Evolutionary conservation across 2,797 vertebrate genomes (phyloP), one percentile per base, ranked within the genome.

Genomic region (Enteromius treurensis): DNA sequence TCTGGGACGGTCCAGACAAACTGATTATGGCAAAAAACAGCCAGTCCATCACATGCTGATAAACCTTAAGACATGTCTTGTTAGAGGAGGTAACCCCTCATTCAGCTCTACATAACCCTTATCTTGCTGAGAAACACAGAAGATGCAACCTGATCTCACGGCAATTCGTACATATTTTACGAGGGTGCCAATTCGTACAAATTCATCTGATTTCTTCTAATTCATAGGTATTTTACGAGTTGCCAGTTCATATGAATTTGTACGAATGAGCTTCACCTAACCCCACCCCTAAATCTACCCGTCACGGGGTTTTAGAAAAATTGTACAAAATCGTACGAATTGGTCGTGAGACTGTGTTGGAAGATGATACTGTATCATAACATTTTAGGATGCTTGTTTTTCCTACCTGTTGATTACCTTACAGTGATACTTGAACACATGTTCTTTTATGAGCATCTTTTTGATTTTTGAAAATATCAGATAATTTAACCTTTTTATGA

Each of bases 41-140:
- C 49, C 87, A 60, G 87, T 88, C 88, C 51, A 86, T 93, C 93
- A 94, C 92, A 92, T 94, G 92, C 91, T 88, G 83, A 85, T 87
- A 40, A 80, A 85, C 62, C 75, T 71, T 81, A 40, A 88, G 86
- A 84, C 86, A 73, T 86, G 89, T 89, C 89, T 90, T 84, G 88
- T 87, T 82, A 83, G 80, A 51, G 67, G 64, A 86, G 37, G 74
- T 84, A 64, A 29, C 68, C 82, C 69, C 64, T 69, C n/a, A 45
- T 53, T 73, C 62, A 60, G 62, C 4, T 29, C 32, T 79, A 45
- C 11, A 64, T 70, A 8, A 15, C 21, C 7, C 53, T 23, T 5
- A 23, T 10, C 32, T 9, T 45, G 73, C 29, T 5, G 5, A 37
- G 45, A 73, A 60, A 71, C 67, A 32, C 17, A n/a, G 17, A 60